These are phyloP conservation scores for Cydia pomonella DNA, from an alignment of 1,140 invertebrate species.

Conservation along the genomic window DNA sequence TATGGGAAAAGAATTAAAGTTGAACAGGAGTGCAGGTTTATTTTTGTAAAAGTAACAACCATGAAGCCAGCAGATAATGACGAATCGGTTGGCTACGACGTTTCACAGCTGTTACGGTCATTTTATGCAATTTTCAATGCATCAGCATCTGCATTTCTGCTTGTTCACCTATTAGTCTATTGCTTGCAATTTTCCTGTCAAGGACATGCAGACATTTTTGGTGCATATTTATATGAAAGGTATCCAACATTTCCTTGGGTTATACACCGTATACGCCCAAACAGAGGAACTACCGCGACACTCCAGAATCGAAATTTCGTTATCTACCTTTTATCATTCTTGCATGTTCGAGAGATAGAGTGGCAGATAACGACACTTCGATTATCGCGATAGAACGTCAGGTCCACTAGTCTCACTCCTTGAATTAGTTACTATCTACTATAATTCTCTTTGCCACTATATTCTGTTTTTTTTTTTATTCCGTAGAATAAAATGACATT, in stretches of 20 bases:
- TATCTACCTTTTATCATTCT: no score
- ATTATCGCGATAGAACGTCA: no score
- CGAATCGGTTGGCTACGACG: constrained; percentile 1
- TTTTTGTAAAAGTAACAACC: background rate
- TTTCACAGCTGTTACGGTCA: constrained; percentile 10
- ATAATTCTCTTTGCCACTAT: no score
- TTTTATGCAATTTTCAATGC: constrained; percentile 13
- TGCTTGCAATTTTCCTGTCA: constrained; percentile 6
- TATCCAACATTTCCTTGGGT: background rate
- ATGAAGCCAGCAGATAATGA: constrained; percentile 3
- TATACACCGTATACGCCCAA: background rate
- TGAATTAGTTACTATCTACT: no score
- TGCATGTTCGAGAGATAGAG: no score
- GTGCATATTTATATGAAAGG: background rate
- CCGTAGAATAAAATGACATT: no score
- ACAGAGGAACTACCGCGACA: no score
- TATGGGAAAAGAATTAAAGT: background rate
- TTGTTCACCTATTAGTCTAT: background rate
- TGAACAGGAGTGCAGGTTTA: background rate
- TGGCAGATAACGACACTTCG: no score
- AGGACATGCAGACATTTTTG: background rate
- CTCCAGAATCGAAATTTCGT: no score
- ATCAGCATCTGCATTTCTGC: background rate
- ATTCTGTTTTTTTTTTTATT: no score
- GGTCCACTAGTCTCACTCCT: no score